Conservation (phyloP, 1,140 invertebrate species). For the Panonychus citri region DNA sequence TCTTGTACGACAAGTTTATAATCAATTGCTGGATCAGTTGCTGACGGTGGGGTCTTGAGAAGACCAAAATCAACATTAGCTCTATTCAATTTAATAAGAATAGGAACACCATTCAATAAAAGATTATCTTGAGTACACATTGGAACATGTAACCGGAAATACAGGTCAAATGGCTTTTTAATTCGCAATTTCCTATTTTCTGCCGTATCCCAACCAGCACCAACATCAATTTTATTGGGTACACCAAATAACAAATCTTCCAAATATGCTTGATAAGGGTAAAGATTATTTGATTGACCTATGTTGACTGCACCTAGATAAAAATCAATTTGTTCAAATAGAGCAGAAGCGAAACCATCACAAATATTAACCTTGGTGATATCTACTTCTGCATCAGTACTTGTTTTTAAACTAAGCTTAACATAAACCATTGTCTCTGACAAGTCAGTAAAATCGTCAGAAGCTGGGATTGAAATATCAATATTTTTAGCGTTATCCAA, state of each 20-base stretch:
- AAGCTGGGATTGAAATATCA: neutral
- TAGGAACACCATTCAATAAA: neutral
- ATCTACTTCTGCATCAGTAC: neutral
- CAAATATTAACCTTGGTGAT: neutral
- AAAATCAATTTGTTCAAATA: neutral
- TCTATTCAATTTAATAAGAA: neutral
- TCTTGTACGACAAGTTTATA: neutral
- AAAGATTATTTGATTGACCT: neutral
- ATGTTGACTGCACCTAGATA: neutral
- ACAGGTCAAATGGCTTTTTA: neutral
- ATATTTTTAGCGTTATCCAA: neutral
- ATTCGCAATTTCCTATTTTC: neutral
- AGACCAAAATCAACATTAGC: neutral
- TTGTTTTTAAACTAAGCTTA: neutral
- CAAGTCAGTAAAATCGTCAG: neutral
- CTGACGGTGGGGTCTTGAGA: neutral
- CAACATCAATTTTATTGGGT: neutral
- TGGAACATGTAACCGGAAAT: neutral
- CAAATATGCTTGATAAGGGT: neutral
- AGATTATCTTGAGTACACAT: neutral
- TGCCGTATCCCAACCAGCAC: neutral
- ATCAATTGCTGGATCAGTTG: neutral
- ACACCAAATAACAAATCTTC: neutral
- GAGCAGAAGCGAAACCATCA: neutral
- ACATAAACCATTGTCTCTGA: neutral